Evolutionary conservation across 2,888 invertebrate genomes (phyloP), one percentile per base, ranked within the genome.

Genomic region (Drosophila conformis): DNA sequence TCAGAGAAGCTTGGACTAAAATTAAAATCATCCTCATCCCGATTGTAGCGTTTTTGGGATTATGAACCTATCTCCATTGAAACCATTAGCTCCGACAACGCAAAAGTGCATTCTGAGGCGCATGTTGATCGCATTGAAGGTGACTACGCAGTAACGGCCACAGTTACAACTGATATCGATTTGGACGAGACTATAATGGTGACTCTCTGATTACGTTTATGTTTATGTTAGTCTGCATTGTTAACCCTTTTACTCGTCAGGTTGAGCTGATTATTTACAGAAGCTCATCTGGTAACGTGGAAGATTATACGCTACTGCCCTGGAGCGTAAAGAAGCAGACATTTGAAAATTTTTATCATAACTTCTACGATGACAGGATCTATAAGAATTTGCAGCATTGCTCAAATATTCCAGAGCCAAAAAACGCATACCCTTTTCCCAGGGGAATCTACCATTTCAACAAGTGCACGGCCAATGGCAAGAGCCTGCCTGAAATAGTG

Each of bases 41-140:
- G 36, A 46, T n/a, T 35, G 2, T n/a, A 84, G 87, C 73, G 80
- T 8, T 58, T 53, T 1, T 84, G 87, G 87, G 76, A 80, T 2
- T 85, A 83, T 15, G 78, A 84, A 11, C 62, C 76, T 0, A 2
- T 84, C 1, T 72, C 67, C 4, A 8, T 83, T 0, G 51, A 36
- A 0, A 0, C 10, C n/a, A 10, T 1, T 13, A 36, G 46, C 7
- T 8, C 59, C 13, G 62, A 78, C 18, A 35, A 51, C 1, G n/a
- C 29, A 2, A 29, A 33, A 29, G 0, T 71, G 0, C 58, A 56
- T 0, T 0, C 67, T 0, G 7, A 1, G 0, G 8, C 52, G 0
- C 36, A 38, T 2, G 31, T 83, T 10, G 69, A 70, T 0, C 56
- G 63, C 2, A n/a, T 70, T 2, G 51, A n/a, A 0, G 42, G 58